Evolutionary conservation across 2,797 vertebrate species (phyloP).

Genomic region (Syngnathus rostellatus): DNA sequence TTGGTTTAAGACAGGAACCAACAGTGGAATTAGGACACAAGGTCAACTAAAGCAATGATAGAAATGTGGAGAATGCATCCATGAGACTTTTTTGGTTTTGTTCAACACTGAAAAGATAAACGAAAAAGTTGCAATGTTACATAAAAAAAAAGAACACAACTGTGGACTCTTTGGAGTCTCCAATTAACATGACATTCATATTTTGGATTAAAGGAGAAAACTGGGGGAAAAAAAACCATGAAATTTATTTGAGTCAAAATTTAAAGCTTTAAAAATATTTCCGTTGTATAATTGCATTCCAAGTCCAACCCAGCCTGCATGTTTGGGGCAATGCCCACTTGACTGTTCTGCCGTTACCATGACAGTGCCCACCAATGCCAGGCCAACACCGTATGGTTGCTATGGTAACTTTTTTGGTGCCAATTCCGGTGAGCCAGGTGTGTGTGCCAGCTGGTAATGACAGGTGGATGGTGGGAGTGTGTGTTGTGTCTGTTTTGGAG

Average conservation of each 20-base stretch:
- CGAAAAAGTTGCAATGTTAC: too few relatives aligned
- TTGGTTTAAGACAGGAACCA: background rate
- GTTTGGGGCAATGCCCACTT: conserved; percentile 48
- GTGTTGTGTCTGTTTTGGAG: conserved; percentile 32
- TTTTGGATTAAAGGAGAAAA: background rate
- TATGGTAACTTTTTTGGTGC: conserved; percentile 57
- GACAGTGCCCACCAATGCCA: conserved; percentile 50
- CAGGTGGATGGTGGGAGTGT: conserved; percentile 61
- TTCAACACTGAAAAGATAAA: too few relatives aligned
- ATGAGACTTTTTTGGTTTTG: background rate
- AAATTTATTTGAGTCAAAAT: too few relatives aligned
- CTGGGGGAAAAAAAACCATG: background rate
- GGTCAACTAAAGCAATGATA: background rate
- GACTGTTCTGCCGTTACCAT: conserved; percentile 56
- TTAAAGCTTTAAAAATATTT: too few relatives aligned
- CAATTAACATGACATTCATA: background rate
- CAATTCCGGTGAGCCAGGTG: conserved; percentile 52
- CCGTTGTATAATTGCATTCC: conserved; percentile 9
- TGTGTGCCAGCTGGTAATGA: conserved; percentile 64
- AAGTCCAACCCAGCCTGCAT: conserved; percentile 17
- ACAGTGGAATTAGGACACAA: background rate
- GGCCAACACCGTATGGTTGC: conserved; percentile 61
- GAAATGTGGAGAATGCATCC: background rate
- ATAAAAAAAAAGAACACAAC: background rate
- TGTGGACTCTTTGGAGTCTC: background rate